A percentile compares a stretch with the other conserved stretches of the same genome.
These are phyloP conservation scores for Syngnathoides biaculeatus DNA, from an alignment of 2,113 vertebrate genomes.

Conservation along the genomic window DNA sequence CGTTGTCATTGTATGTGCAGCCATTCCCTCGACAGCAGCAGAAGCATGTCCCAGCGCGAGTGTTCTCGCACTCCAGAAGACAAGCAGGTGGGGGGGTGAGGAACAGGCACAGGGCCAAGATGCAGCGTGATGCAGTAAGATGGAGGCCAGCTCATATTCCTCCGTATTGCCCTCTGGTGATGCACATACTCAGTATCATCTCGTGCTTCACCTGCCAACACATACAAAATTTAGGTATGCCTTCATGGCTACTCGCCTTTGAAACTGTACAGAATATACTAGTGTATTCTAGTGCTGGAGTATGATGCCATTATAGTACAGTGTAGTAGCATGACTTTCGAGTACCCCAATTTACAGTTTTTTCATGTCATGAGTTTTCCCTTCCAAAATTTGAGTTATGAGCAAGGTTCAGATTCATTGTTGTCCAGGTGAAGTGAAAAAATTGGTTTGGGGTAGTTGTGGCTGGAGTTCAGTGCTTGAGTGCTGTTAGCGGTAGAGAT, in stretches of 20 bases:
- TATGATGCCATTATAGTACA: conserved; percentile 40
- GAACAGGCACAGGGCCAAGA: conserved; percentile 37
- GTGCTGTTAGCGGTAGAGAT: too few species aligned
- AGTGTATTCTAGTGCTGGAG: not conserved
- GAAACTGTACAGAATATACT: conserved; percentile 7
- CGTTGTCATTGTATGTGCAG: not conserved
- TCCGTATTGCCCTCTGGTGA: conserved; percentile 26
- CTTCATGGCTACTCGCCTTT: not conserved
- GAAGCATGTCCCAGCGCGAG: conserved; percentile 32
- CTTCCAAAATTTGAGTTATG: too few species aligned
- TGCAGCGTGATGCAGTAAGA: conserved; percentile 41
- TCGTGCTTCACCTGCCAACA: conserved; percentile 24
- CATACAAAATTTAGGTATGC: not conserved
- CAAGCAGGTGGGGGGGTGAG: conserved; percentile 12
- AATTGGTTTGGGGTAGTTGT: not conserved
- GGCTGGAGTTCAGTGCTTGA: not conserved
- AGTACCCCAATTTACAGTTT: not conserved
- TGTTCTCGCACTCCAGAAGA: conserved; percentile 29
- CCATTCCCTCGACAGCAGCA: not conserved
- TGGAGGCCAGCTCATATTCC: conserved; percentile 25
- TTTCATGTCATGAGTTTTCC: not conserved
- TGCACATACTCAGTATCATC: conserved; percentile 21
- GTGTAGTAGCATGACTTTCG: not conserved
- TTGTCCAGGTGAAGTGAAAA: not conserved
- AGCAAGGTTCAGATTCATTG: too few species aligned